A percentile compares a stretch with the other conserved stretches of the same genome.
phyloP scores from a whole-genome alignment of 2,888 invertebrate genomes.

The Stramonita haemastoma region DNA sequence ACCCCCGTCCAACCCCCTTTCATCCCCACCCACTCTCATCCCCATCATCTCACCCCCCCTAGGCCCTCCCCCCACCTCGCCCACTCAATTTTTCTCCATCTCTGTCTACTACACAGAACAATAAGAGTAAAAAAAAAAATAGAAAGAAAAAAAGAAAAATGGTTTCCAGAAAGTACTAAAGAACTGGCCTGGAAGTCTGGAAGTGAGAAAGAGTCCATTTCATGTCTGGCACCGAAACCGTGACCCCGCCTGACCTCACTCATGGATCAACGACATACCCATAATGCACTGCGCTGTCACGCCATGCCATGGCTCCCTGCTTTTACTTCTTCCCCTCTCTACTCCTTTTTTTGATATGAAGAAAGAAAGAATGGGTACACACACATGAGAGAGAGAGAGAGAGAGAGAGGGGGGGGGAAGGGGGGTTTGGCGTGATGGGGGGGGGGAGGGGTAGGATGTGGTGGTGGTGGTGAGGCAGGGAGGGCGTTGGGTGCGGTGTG shows the following conservation, averaged over 20 bases:
- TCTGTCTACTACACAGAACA: neutral
- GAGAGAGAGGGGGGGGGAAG: too few species aligned
- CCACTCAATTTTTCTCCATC: too few species aligned
- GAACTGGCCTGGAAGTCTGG: neutral
- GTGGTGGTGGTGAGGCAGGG: too few species aligned
- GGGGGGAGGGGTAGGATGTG: too few species aligned
- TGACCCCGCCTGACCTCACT: neutral
- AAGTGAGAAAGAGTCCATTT: neutral
- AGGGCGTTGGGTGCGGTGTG: too few species aligned
- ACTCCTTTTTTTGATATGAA: neutral
- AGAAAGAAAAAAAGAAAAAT: too few species aligned
- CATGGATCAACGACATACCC: neutral
- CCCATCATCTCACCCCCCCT: neutral
- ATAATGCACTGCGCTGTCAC: slow-evolving; percentile 21
- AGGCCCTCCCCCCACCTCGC: neutral
- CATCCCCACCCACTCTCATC: neutral
- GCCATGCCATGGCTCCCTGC: neutral
- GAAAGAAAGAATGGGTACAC: too few species aligned
- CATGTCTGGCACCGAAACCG: neutral
- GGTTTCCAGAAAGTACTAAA: too few species aligned
- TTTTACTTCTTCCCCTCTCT: neutral
- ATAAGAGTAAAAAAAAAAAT: neutral
- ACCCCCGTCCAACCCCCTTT: neutral
- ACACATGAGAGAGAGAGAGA: too few species aligned
- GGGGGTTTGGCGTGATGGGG: too few species aligned